These are phyloP conservation scores for Caenorhabditis sulstoni DNA, from an alignment of 2,888 invertebrate species.

Conservation along the genomic window DNA sequence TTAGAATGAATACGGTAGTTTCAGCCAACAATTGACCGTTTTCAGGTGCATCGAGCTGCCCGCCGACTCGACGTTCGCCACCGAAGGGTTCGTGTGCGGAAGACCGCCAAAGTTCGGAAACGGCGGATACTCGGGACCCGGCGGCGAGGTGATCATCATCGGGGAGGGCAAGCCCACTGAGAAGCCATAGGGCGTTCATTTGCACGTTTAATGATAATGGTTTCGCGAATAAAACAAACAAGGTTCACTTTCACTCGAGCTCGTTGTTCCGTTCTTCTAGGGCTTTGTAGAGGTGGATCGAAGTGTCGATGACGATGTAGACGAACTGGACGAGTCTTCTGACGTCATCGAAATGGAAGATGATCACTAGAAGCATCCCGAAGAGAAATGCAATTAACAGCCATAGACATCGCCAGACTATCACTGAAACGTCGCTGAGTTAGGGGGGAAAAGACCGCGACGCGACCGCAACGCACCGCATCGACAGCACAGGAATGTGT, in stretches of 20 bases:
- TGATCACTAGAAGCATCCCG: background rate
- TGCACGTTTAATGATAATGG: background rate
- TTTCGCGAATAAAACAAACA: background rate
- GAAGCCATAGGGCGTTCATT: constrained; percentile 2
- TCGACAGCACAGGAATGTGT: constrained; percentile 40
- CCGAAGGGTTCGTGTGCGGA: constrained; percentile 43
- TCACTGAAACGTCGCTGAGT: constrained; percentile 20
- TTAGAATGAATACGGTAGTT: too few relatives aligned
- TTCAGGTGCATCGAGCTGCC: constrained; percentile 19
- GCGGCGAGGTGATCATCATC: constrained; percentile 17
- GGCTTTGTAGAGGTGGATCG: constrained; percentile 35
- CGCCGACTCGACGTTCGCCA: background rate
- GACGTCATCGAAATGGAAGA: constrained; percentile 28
- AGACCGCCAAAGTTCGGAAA: constrained; percentile 11
- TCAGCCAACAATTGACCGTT: background rate
- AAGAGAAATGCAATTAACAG: constrained; percentile 20
- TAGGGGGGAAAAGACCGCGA: background rate
- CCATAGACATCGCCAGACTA: constrained; percentile 41
- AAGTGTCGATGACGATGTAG: constrained; percentile 39
- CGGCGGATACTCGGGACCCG: constrained; percentile 9
- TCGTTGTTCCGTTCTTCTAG: constrained; percentile 9
- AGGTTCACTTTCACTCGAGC: background rate
- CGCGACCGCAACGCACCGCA: constrained; percentile 46
- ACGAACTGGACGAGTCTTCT: constrained; percentile 23
- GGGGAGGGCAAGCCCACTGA: constrained; percentile 27